Percentiles rank a stretch among this genome's conserved stretches.
phyloP scores from a whole-genome alignment of 2,113 vertebrate genomes.

The Gadus macrocephalus region DNA sequence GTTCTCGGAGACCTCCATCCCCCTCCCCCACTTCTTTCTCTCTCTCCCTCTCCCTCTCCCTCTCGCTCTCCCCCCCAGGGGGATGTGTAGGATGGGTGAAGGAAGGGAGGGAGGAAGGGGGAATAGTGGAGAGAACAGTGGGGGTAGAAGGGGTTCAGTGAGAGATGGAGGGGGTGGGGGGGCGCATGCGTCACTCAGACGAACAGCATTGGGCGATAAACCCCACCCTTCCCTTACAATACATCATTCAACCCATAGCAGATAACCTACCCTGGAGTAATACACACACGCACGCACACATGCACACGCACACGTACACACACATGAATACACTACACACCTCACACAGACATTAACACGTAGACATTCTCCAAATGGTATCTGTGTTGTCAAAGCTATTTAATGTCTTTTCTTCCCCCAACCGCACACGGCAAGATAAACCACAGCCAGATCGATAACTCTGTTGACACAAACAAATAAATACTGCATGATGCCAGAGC shows the following conservation, averaged over 20 bases:
- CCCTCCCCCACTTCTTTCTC: constrained; percentile 26
- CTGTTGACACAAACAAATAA: constrained; percentile 71
- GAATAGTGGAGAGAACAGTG: constrained; percentile 20
- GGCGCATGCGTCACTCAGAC: constrained; percentile 61
- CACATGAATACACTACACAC: constrained; percentile 2
- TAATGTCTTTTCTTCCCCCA: constrained; percentile 60
- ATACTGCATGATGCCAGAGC: constrained; percentile 58
- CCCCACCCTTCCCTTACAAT: constrained; percentile 42
- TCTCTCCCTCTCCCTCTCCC: constrained; percentile 15
- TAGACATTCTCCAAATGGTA: constrained; percentile 60
- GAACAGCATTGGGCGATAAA: constrained; percentile 44
- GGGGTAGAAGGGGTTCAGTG: constrained; percentile 27
- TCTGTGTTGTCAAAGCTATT: constrained; percentile 61
- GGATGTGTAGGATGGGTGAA: constrained; percentile 57
- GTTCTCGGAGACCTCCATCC: constrained; percentile 50
- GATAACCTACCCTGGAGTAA: constrained; percentile 63
- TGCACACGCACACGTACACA: constrained; percentile 13
- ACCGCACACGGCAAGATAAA: constrained; percentile 60
- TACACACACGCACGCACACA: constrained; percentile 25
- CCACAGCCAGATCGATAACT: constrained; percentile 65
- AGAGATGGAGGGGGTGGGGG: constrained; percentile 38
- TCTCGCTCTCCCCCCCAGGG: constrained; percentile 50
- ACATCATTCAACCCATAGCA: constrained; percentile 57
- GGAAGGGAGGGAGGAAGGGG: constrained; percentile 34
- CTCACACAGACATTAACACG: constrained; percentile 32